Base-by-base conservation (phyloP, 1,140 invertebrate species). In the Drosophila azteca region DNA sequence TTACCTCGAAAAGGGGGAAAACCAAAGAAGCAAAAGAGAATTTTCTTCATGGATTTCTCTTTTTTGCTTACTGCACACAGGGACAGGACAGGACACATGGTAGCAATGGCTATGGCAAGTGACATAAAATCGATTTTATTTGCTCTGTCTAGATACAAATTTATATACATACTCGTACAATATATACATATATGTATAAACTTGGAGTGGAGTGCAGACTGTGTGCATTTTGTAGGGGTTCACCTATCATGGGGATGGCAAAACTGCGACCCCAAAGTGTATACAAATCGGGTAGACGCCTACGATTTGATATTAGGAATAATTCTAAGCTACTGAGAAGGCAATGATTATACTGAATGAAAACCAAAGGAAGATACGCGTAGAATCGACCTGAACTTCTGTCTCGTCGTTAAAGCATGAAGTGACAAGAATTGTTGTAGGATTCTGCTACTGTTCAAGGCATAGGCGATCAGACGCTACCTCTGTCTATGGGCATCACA, bases 121-220 rank as follows among this genome's bases (percentile, higher is more conserved):
- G 83, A 87, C 83, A 87, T 52, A 87, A 87, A 87, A 87, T 88
- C 83, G 83, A 87, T 87, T 88, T 87, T 79, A 65, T 67, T 80
- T 77, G 49, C 31, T 55, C 54, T 53, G 60, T 74, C 70, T 75
- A 35, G 70, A 43, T 60, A 49, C 2, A 49, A 9, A 11, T 13
- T 13, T 58, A 39, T 39, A 39, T 39, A 39, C 9, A 0, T 31
- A 39, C 3, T 26, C 24, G 24, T 5, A 13, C 0, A 31, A 7
- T 8, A 39, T 66, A 13, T 68, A 54, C 26, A 69, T 69, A 68
- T 43, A 48, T 39, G 7, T 24, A 9, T 9, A 20, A 1, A 20
- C 9, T 9, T 7, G 29, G 3, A 35, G 8, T 45, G 13, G 13
- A 15, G n/a, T 29, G 39, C 41, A 35, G 52, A 59, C 45, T 46